Base-by-base conservation (phyloP, 2,797 vertebrate species). In the Meda fulgida region DNA sequence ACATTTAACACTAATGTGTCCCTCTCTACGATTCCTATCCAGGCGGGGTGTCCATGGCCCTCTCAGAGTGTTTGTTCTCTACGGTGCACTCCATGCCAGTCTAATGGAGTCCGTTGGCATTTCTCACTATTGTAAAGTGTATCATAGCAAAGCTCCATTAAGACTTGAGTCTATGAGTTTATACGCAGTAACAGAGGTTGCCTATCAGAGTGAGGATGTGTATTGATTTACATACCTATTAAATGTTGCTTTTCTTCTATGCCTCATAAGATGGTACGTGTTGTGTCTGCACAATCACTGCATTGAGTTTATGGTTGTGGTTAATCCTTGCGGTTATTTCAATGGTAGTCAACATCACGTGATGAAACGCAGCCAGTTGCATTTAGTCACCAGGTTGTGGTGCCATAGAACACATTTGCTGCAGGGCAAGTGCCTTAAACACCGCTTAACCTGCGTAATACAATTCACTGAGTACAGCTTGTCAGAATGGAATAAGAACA, bases 201-300 rank as follows among this genome's bases (percentile, higher is more conserved):
- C 86, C 86, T 72, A 79, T 87, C 55, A 82, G 73, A 85, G 75
- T 82, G 58, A 85, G 86, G 83, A 87, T 87, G 86, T 85, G 71
- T 85, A 85, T 85, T 85, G 80, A 85, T 85, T 87, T 87, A 82
- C 83, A 82, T 85, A 83, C 84, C 84, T 85, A 87, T 87, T 87
- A 87, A 87, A 87, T 85, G 86, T 87, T 87, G 86, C 84, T 87
- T 85, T 87, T 85, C 80, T 87, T 85, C 80, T 83, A 85, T 48
- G 80, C 69, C 80, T 87, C 83, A 65, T 16, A 60, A 65, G 51
- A 40, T 71, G 65, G 34, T 81, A n/a, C 34, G 23, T 81, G 71
- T 58, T 51, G 72, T 78, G 18, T 86, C 18, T 71, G 70, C 51
- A 84, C 9, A 60, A 34, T 79, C 66, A 48, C 53, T 58, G 48